Evolutionary conservation across 2,888 invertebrate species (phyloP).

Genomic region (Celastrina argiolus): DNA sequence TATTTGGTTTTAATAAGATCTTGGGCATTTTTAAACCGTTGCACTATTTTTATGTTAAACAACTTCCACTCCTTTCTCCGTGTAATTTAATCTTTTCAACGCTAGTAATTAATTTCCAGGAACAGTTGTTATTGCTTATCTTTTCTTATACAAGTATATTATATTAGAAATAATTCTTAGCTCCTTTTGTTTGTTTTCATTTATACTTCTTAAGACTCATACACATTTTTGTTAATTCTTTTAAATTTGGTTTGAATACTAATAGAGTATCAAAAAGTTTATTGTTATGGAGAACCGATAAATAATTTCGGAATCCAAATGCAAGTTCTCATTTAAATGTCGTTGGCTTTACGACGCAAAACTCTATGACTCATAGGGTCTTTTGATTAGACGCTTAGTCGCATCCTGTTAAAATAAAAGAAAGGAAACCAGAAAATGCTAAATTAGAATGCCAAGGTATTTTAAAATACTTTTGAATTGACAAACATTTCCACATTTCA

Average conservation of each 20-base stretch:
- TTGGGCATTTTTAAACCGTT: too few relatives aligned
- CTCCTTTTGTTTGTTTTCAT: background rate
- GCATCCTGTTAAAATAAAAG: slow-evolving; percentile 19
- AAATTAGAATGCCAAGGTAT: slow-evolving; percentile 16
- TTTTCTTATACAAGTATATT: too few relatives aligned
- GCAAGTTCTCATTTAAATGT: background rate
- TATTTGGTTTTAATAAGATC: slow-evolving; percentile 5
- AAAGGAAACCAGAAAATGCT: slow-evolving; percentile 7
- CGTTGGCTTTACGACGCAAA: background rate
- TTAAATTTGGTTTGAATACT: background rate
- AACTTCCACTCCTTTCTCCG: too few relatives aligned
- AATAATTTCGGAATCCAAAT: background rate
- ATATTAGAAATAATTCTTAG: background rate
- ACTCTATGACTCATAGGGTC: slow-evolving; percentile 5
- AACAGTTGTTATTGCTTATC: too few relatives aligned
- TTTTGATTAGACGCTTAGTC: slow-evolving; percentile 11
- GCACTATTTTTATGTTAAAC: too few relatives aligned
- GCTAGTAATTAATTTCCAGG: too few relatives aligned
- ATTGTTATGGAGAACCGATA: background rate
- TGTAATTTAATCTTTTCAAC: too few relatives aligned
- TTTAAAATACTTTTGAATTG: slow-evolving; percentile 1
- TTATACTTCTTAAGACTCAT: background rate
- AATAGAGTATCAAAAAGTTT: background rate
- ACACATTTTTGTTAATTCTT: background rate
- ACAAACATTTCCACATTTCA: background rate